Evolutionary conservation across 2,888 invertebrate genomes (phyloP).

Genomic region (Pharmacophagus antenor): DNA sequence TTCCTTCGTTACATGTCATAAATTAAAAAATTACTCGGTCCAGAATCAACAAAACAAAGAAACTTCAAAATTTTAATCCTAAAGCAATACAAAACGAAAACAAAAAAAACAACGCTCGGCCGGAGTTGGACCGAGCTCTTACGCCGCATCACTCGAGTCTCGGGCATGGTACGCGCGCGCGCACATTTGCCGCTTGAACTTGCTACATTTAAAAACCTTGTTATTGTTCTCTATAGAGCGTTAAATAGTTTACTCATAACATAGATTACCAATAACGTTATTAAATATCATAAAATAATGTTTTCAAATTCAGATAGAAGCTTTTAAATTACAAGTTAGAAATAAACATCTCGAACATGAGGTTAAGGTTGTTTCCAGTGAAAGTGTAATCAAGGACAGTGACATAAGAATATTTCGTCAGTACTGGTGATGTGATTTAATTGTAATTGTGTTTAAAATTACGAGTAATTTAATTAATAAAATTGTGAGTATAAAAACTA

Average conservation of each 20-base stretch:
- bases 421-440: background rate
- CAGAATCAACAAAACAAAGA: too few relatives aligned
- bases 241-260: background rate
- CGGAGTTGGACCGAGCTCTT: background rate
- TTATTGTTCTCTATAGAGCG: background rate
- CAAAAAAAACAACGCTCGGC: slow-evolving; percentile 2
- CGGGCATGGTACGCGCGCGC: slow-evolving; percentile 5
- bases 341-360: slow-evolving; percentile 10
- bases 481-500: background rate
- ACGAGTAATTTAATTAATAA: background rate
- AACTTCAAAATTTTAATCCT: background rate
- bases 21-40: too few relatives aligned
- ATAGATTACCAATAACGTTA: background rate
- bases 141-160: slow-evolving; percentile 17
- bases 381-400: slow-evolving; percentile 20
- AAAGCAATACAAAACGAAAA: slow-evolving; percentile 5
- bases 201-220: background rate
- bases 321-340: background rate
- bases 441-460: background rate
- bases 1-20: too few relatives aligned
- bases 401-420: slow-evolving; percentile 8
- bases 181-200: background rate
- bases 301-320: background rate
- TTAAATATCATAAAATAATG: slow-evolving; percentile 7
- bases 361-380: slow-evolving; percentile 25